phyloP scores from a whole-genome alignment of 2,888 invertebrate species.

The Thecocarcelia acutangulata region DNA sequence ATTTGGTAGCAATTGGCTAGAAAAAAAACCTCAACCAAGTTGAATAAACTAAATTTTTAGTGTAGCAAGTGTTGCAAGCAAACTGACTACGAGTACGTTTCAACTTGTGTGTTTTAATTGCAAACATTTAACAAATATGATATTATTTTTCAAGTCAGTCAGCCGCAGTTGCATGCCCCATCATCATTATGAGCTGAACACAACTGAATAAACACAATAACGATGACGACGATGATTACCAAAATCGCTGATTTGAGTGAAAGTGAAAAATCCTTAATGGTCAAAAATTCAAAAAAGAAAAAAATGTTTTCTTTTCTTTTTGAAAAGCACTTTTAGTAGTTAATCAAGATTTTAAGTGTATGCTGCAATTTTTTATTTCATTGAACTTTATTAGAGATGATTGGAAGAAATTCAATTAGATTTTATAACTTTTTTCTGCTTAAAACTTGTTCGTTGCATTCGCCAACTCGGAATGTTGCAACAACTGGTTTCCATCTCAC shows the following conservation, averaged over 20 bases:
- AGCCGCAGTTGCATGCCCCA: constrained; percentile 45
- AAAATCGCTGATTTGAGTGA: constrained; percentile 43
- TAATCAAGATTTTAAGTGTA: constrained; percentile 20
- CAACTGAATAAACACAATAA: neutral
- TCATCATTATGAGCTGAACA: constrained; percentile 17
- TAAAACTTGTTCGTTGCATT: constrained; percentile 8
- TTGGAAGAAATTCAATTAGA: constrained; percentile 60
- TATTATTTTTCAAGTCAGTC: neutral
- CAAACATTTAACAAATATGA: constrained; percentile 23
- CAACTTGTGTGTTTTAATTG: constrained; percentile 22
- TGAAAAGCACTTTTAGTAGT: constrained; percentile 11
- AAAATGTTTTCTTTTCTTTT: neutral
- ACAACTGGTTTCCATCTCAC: constrained; percentile 58
- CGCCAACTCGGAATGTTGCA: constrained; percentile 18
- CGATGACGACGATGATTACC: neutral
- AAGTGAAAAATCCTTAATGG: constrained; percentile 65
- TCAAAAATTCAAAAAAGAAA: constrained; percentile 13
- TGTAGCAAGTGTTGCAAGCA: constrained; percentile 15
- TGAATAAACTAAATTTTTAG: constrained; percentile 37
- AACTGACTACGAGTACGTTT: constrained; percentile 1
- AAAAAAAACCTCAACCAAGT: constrained; percentile 6
- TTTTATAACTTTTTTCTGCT: constrained; percentile 25
- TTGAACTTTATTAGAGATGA: constrained; percentile 62
- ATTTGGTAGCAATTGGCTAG: constrained; percentile 12
- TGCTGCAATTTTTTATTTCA: constrained; percentile 55